Conservation (phyloP, 2,113 vertebrate species). For the Hipposideros armiger region DNA sequence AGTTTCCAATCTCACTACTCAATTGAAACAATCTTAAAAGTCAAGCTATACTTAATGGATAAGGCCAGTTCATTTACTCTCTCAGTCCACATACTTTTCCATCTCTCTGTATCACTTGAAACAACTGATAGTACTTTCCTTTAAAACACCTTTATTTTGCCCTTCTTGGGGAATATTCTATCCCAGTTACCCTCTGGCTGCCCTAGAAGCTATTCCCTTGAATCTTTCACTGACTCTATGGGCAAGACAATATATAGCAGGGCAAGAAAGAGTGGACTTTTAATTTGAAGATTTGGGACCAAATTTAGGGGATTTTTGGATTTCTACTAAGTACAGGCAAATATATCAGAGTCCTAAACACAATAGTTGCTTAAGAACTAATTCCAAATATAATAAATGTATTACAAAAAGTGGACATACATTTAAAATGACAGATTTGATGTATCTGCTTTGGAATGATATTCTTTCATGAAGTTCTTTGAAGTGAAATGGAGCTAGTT, state of each 20-base stretch:
- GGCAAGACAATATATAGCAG: neutral
- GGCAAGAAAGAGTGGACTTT: neutral
- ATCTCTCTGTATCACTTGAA: conserved; percentile 44
- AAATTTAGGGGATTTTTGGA: neutral
- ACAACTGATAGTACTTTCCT: neutral
- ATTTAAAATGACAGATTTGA: neutral
- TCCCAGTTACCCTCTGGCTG: neutral
- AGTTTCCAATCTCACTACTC: conserved; percentile 55
- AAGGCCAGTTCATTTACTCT: conserved; percentile 13
- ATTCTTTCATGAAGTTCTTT: neutral
- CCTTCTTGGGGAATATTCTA: neutral
- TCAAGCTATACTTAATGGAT: conserved; percentile 64
- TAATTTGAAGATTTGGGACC: neutral
- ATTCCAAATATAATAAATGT: neutral
- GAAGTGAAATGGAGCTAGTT: neutral
- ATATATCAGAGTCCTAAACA: neutral
- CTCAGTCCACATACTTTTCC: conserved; percentile 13
- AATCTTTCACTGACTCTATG: neutral
- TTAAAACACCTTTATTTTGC: neutral
- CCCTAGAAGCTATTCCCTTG: neutral
- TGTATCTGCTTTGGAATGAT: neutral
- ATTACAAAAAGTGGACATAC: neutral
- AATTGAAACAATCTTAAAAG: conserved; percentile 59
- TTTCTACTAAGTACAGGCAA: neutral
- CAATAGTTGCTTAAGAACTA: neutral